These are phyloP conservation scores for Heliconius eleuchia DNA, from an alignment of 1,140 invertebrate genomes.

Conservation along the genomic window DNA sequence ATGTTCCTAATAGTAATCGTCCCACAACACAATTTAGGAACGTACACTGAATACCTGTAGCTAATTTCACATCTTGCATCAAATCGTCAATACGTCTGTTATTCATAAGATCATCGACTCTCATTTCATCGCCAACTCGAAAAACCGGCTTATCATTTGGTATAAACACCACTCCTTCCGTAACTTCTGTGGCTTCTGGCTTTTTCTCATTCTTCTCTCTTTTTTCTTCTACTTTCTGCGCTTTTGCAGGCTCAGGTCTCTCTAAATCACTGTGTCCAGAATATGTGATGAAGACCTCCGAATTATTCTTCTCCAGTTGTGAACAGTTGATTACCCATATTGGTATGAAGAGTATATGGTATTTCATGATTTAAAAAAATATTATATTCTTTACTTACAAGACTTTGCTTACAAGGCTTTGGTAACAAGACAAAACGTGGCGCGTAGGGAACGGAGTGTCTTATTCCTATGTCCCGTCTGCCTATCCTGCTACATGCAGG, in stretches of 20 bases:
- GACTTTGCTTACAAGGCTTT: too few species aligned
- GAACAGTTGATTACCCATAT: conserved; percentile 31
- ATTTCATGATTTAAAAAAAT: conserved; percentile 17
- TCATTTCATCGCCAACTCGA: conserved; percentile 41
- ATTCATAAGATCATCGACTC: conserved; percentile 43
- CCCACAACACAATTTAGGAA: too few species aligned
- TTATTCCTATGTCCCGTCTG: too few species aligned
- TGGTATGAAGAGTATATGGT: conserved; percentile 34
- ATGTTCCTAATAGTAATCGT: too few species aligned
- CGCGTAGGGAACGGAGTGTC: too few species aligned
- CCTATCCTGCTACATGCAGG: too few species aligned
- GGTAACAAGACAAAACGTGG: too few species aligned
- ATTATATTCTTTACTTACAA: too few species aligned
- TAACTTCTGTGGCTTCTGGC: conserved; percentile 18
- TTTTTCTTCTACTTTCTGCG: conserved; percentile 5
- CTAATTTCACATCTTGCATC: conserved; percentile 14
- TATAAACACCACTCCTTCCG: conserved; percentile 49
- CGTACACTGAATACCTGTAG: conserved; percentile 29
- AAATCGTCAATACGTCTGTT: conserved; percentile 28
- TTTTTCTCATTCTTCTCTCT: conserved; percentile 11
- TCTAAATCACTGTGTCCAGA: conserved; percentile 49
- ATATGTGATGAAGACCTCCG: conserved; percentile 51
- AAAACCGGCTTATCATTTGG: conserved; percentile 49
- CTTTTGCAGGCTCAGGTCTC: conserved; percentile 24
- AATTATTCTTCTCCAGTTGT: conserved; percentile 41